phyloP scores from a whole-genome alignment of 2,797 vertebrate genomes.

The Cossypha niveicapilla region DNA sequence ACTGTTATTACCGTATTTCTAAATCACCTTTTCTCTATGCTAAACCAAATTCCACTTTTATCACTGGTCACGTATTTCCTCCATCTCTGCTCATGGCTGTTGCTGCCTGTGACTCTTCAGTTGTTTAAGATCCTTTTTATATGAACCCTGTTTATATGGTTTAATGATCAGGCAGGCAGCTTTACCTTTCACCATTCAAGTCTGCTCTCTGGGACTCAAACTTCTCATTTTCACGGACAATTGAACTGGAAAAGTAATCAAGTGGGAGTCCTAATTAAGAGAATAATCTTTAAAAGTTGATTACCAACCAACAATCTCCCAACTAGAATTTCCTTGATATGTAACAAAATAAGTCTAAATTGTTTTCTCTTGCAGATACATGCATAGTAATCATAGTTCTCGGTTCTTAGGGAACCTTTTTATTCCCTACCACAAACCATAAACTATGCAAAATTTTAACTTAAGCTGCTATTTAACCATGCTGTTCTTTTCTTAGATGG shows the following conservation, averaged over 20 bases:
- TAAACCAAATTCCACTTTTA: background rate
- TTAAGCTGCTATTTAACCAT: background rate
- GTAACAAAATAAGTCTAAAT: background rate
- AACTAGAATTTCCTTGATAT: background rate
- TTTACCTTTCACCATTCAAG: background rate
- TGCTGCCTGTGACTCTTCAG: background rate
- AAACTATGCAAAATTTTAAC: background rate
- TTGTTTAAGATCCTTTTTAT: background rate
- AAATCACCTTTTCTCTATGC: background rate
- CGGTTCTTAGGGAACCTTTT: background rate
- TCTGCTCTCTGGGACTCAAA: background rate
- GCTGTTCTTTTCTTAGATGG: background rate
- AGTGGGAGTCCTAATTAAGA: background rate
- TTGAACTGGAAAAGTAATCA: background rate
- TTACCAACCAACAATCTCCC: background rate
- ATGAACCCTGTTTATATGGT: background rate
- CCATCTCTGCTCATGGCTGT: background rate
- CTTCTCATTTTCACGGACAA: background rate
- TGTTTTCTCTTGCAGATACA: background rate
- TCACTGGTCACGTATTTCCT: background rate
- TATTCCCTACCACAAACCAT: background rate
- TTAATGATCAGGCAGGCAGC: background rate
- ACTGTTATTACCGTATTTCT: background rate
- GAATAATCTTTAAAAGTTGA: background rate
- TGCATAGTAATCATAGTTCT: background rate